Base-by-base conservation (phyloP, 2,888 invertebrate species). In the Litoditis marina region DNA sequence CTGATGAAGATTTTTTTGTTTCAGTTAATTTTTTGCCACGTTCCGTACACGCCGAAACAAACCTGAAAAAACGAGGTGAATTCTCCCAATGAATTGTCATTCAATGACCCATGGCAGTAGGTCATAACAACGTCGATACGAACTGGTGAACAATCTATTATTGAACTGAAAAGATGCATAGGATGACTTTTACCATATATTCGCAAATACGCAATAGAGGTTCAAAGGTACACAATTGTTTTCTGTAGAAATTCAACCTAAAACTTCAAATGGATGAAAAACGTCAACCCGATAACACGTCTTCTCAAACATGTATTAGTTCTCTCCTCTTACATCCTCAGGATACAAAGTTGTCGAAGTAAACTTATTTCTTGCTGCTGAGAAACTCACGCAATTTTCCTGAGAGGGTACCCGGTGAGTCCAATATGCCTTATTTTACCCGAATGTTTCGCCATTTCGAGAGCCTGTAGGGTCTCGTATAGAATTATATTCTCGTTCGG, bases 31-130 rank as follows among this genome's bases (percentile, higher is more conserved):
- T n/a, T n/a, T n/a, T n/a, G n/a, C n/a, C n/a, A n/a, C n/a, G n/a
- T n/a, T n/a, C 0, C 2, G 11, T 19, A 47, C 27, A 25, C 52
- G 28, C 28, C 7, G 13, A 47, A 19, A 28, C 25, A 32, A 52
- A 91, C 91, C 87, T 90, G 87, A 76, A 92, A 91, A 81, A 87
- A 89, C n/a, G 88, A 87, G 6, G 90, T 84, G 81, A 89, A 92
- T 13, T 90, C 87, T 59, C 87, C 86, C 4, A 94, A 85, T 0
- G 90, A 88, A 60, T 90, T 88, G 80, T 94, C 93, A 63, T 90
- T 86, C 34, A 94, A 86, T 0, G 91, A 91, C 31, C 89, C 88
- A 73, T 92, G 88, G 5, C 90, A 86, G 82, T 94, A 94, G 0
- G 89, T 88, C 22, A 94, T 86, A 25, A 92, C 84, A 1, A 88